Base-by-base conservation (phyloP, 2,888 invertebrate genomes). In the Caenorhabditis afra region DNA sequence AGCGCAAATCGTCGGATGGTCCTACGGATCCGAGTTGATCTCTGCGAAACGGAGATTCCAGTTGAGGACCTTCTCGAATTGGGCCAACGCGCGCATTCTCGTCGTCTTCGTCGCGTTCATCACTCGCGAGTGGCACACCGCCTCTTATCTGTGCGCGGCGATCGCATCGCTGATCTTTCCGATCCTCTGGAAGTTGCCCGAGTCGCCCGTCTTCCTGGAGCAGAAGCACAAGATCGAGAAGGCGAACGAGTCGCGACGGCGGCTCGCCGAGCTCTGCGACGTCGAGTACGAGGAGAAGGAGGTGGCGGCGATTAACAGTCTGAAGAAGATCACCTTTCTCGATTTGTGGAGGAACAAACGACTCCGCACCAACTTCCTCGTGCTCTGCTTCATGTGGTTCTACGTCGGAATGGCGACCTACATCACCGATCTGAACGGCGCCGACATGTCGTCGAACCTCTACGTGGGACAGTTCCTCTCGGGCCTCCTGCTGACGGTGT, bases 21-120 rank as follows among this genome's bases (percentile, higher is more conserved):
- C 73, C 3, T 79, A 79, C 58, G 78, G 78, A n/a, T 79, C 78
- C 3, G 78, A 79, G 45, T 49, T 79, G 73, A 73, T 79, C 14
- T 73, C 78, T 0, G 41, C 73, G 5, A 65, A 67, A n/a, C 11
- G 73, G 22, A 49, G 78, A 39, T 64, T 75, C 29, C 73, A 65
- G 18, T 59, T 77, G 65, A 70, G 78, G 44, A 73, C 78, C 3
- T 73, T 73, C 23, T 62, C 78, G 7, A 79, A 79, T 67, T 79
- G 78, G 78, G 78, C 67, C 16, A 79, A 79, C 52, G 78, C 78
- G 2, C 20, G 78, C 29, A 66, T 79, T 8, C 47, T 79, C 5
- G 22, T 67, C n/a, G 67, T 64, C 16, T 61, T 61, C n/a, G 67
- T 79, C 10, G 73, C 78, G 7, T 73, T 61, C n/a, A 22, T 67